Evolutionary conservation across 2,113 vertebrate species (phyloP).

Genomic region (Sula dactylatra): DNA sequence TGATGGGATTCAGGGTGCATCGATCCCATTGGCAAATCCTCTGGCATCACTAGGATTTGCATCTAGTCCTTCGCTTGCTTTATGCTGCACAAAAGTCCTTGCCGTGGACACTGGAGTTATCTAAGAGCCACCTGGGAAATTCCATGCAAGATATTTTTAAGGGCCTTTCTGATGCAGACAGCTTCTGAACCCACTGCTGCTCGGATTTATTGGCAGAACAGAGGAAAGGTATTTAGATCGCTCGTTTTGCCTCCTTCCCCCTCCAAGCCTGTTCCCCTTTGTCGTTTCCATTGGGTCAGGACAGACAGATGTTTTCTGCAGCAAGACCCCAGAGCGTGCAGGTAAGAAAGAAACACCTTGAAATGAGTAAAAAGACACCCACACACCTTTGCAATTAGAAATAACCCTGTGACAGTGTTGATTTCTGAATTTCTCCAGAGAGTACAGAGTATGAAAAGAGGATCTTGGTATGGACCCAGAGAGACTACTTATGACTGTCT

Average conservation of each 20-base stretch:
- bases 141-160: background rate
- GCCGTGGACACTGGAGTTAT: background rate
- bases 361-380: background rate
- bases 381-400: background rate
- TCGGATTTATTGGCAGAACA: background rate
- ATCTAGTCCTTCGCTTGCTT: background rate
- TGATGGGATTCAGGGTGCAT: background rate
- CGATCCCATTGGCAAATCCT: background rate
- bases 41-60: background rate
- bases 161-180: background rate
- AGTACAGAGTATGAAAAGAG: background rate
- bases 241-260: background rate
- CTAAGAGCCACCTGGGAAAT: background rate
- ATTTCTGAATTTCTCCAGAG: background rate
- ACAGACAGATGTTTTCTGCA: background rate
- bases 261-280: background rate
- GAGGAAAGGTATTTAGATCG: background rate
- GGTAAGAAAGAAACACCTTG: background rate
- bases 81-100: background rate
- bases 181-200: background rate
- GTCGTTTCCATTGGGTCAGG: background rate
- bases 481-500: background rate
- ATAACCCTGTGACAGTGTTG: rapidly evolving
- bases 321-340: background rate
- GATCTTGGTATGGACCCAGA: background rate